Conservation (phyloP, 2,888 invertebrate genomes). For the Plagiodera versicolora region DNA sequence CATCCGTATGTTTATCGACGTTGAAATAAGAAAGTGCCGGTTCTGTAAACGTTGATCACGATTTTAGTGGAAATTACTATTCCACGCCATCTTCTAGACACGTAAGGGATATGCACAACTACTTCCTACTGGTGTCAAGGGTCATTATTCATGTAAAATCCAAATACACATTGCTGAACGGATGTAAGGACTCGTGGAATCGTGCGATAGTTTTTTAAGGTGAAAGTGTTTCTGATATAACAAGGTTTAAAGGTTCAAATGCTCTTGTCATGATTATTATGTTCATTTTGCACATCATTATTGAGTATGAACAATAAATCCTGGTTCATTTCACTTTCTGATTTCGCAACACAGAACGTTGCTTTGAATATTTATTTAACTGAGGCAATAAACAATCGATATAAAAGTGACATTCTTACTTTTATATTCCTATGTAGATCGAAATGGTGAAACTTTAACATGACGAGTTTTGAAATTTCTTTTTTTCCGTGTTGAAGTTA, state of each 20-base stretch:
- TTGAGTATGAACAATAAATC: neutral
- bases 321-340: neutral
- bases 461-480: too few species aligned
- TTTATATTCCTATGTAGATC: too few species aligned
- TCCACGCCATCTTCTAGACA: conserved; percentile 1
- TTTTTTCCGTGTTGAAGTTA: too few species aligned
- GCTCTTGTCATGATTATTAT: neutral
- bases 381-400: neutral
- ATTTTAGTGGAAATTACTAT: neutral
- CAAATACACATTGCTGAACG: neutral
- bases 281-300: neutral
- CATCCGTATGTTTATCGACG: neutral
- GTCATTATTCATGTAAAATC: conserved; percentile 11
- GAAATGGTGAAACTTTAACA: too few species aligned
- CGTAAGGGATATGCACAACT: neutral
- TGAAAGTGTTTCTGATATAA: neutral
- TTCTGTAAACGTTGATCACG: conserved; percentile 1
- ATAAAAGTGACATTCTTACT: neutral
- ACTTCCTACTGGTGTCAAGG: conserved; percentile 11
- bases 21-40: neutral
- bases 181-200: conserved; percentile 1
- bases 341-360: neutral
- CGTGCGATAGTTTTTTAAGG: neutral
- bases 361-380: neutral
- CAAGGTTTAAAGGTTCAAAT: neutral